Percentiles rank a stretch among this genome's conserved stretches.
Conservation (phyloP, 2,113 vertebrate genomes). For the Cyphomyrus plagiostoma region DNA sequence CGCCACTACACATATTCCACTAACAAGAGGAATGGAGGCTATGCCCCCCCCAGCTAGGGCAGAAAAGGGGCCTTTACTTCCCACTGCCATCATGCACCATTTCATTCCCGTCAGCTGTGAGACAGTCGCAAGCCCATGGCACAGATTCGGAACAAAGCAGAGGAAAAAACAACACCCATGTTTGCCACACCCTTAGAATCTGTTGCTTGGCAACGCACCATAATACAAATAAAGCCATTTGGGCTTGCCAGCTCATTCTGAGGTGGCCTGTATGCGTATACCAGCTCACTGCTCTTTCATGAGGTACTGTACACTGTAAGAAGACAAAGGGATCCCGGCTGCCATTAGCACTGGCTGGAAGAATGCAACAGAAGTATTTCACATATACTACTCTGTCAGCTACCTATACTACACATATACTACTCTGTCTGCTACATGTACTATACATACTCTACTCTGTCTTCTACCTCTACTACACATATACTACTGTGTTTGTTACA, state of each 20-base stretch:
- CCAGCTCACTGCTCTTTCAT: not conserved
- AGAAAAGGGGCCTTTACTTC: not conserved
- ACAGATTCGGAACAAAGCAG: not conserved
- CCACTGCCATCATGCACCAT: not conserved
- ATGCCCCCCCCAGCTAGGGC: not conserved
- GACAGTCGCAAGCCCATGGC: not conserved
- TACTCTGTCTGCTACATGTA: not conserved
- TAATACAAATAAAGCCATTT: not conserved
- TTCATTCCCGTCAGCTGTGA: not conserved
- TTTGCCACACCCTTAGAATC: not conserved
- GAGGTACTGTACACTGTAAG: not conserved
- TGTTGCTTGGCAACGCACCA: not conserved
- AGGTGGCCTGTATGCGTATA: not conserved
- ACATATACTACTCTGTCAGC: not conserved
- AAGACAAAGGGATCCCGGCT: not conserved
- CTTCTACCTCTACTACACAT: too few species aligned
- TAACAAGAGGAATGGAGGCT: not conserved
- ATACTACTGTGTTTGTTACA: too few species aligned
- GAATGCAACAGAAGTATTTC: not conserved
- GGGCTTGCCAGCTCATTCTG: not conserved
- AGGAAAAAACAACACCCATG: not conserved
- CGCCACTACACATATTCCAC: not conserved
- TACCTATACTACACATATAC: not conserved
- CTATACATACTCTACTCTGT: too few species aligned
- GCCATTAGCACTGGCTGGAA: not conserved